These are phyloP conservation scores for Emmelina monodactyla DNA, from an alignment of 2,888 invertebrate genomes.

Conservation along the genomic window DNA sequence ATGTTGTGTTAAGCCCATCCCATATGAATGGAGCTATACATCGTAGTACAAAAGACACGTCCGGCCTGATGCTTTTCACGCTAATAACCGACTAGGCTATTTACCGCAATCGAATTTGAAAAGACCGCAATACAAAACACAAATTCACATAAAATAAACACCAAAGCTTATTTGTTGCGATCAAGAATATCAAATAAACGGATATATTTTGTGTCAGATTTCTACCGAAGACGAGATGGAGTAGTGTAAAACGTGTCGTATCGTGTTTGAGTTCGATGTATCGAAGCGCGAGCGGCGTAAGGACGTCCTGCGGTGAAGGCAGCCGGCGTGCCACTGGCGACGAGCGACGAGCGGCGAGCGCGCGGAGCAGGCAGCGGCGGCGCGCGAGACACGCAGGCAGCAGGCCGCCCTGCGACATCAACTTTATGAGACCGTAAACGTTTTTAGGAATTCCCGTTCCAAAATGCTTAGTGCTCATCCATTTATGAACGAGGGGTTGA, in stretches of 20 bases:
- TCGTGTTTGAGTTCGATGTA: slow-evolving; percentile 46
- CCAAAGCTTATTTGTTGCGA: not conserved
- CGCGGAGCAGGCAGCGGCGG: not conserved
- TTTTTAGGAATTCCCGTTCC: not conserved
- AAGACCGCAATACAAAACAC: slow-evolving; percentile 17
- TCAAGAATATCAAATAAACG: not conserved
- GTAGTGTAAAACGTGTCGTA: no score
- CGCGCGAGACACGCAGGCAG: not conserved
- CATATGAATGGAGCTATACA: slow-evolving; percentile 23
- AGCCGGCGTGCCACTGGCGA: slow-evolving; percentile 44
- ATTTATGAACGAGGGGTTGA: not conserved
- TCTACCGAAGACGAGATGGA: no score
- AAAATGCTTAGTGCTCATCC: slow-evolving; percentile 1
- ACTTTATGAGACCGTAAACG: not conserved
- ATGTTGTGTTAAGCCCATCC: slow-evolving; percentile 17
- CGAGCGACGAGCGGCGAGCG: not conserved
- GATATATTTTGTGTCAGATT: no score
- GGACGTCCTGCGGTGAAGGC: slow-evolving; percentile 29
- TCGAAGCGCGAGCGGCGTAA: slow-evolving; percentile 21
- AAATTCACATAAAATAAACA: slow-evolving; percentile 10
- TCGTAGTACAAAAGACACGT: slow-evolving; percentile 26
- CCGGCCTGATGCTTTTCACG: slow-evolving; percentile 23
- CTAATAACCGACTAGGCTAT: slow-evolving; percentile 19
- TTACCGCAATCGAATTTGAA: slow-evolving; percentile 17
- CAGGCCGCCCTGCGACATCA: not conserved